phyloP scores from a whole-genome alignment of 2,113 vertebrate species.

The Chamaetylas fuelleborni region DNA sequence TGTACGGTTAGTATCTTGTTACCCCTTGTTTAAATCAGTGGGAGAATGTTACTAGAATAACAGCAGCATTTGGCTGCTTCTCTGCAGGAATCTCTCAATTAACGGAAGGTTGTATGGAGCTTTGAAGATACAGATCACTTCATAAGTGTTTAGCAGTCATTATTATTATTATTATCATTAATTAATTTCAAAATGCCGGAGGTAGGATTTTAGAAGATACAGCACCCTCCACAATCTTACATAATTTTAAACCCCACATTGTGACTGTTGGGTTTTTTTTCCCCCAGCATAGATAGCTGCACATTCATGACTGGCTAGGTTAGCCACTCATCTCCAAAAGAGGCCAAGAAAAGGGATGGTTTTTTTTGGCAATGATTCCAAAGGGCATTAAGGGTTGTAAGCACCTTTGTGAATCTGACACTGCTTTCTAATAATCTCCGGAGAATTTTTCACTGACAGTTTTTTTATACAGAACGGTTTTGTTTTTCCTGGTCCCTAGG shows the following conservation, averaged over 20 bases:
- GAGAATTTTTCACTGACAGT: neutral
- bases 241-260: neutral
- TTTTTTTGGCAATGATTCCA: neutral
- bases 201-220: neutral
- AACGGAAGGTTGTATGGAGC: neutral
- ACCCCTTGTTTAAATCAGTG: neutral
- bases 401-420: neutral
- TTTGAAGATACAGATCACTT: constrained; percentile 36
- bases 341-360: neutral
- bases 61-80: neutral
- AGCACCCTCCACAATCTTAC: neutral
- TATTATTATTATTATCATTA: neutral
- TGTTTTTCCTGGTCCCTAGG: neutral
- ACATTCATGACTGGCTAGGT: neutral
- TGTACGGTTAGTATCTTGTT: neutral
- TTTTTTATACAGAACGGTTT: neutral
- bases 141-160: constrained; percentile 15
- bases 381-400: neutral
- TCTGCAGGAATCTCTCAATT: constrained; percentile 26
- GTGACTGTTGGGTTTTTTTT: neutral
- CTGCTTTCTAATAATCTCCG: neutral
- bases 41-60: neutral
- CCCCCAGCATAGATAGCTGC: neutral
- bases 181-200: neutral
- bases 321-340: neutral